These are phyloP conservation scores for Leptopterna dolabrata DNA, from an alignment of 2,888 invertebrate species.

Conservation along the genomic window DNA sequence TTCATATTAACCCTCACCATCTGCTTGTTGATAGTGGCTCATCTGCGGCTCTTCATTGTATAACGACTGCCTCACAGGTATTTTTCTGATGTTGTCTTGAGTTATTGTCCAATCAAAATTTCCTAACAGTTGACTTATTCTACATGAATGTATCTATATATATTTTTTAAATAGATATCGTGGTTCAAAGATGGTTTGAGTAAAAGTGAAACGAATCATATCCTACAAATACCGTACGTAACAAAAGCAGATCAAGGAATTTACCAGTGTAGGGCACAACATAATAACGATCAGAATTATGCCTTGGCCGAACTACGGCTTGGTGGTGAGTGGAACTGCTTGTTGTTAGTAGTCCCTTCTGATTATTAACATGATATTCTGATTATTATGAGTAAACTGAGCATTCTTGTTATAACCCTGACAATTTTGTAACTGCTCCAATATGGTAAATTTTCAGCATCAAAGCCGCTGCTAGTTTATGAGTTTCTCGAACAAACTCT, in stretches of 20 bases:
- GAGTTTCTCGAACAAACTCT: constrained; percentile 68
- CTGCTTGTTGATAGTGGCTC: constrained; percentile 57
- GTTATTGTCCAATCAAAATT: too few species aligned
- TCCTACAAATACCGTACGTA: constrained; percentile 64
- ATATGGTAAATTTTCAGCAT: constrained; percentile 63
- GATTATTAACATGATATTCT: too few species aligned
- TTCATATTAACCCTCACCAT: constrained; percentile 57
- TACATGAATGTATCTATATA: too few species aligned
- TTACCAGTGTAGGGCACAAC: constrained; percentile 69
- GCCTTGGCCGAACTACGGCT: constrained; percentile 56
- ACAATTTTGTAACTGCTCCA: too few species aligned
- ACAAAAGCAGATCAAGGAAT: constrained; percentile 68
- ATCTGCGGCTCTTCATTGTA: constrained; percentile 54
- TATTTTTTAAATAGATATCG: constrained; percentile 22
- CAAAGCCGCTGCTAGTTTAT: constrained; percentile 66
- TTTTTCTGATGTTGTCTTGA: too few species aligned
- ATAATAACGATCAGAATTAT: constrained; percentile 56
- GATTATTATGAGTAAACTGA: too few species aligned
- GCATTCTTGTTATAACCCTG: too few species aligned
- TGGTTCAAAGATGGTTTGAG: constrained; percentile 50
- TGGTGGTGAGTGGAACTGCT: constrained; percentile 47
- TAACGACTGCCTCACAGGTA: constrained; percentile 54
- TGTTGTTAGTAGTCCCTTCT: too few species aligned
- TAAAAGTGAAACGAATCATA: constrained; percentile 30
- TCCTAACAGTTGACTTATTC: too few species aligned